phyloP scores from a whole-genome alignment of 2,888 invertebrate genomes.

The Pammene aurita region DNA sequence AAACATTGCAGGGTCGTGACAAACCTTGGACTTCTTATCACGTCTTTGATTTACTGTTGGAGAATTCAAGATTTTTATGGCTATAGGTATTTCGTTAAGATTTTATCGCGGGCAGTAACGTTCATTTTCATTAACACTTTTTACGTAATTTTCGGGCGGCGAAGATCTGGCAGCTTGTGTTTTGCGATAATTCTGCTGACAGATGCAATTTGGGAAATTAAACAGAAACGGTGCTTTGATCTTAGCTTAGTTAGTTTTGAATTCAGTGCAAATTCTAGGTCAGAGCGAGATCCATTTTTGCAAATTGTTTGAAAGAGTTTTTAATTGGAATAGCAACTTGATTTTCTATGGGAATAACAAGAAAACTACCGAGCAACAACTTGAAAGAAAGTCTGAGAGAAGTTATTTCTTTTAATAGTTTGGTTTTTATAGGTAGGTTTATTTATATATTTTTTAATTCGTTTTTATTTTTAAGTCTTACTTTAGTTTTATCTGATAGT shows the following conservation, averaged over 20 bases:
- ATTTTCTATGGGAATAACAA: too few species aligned
- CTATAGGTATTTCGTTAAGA: conserved; percentile 31
- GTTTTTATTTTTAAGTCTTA: too few species aligned
- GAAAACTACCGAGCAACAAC: too few species aligned
- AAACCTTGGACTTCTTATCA: conserved; percentile 49
- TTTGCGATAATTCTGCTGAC: conserved; percentile 3
- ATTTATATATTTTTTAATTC: too few species aligned
- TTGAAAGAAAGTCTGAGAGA: too few species aligned
- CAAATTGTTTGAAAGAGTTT: too few species aligned
- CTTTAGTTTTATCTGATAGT: too few species aligned
- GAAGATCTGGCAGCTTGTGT: conserved; percentile 15
- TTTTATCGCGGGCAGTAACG: conserved; percentile 29
- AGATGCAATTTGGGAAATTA: conserved; percentile 6
- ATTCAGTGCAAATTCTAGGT: not conserved
- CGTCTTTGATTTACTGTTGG: conserved; percentile 39
- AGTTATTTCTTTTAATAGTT: too few species aligned
- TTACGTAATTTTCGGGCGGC: conserved; percentile 7
- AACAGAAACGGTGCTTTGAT: conserved; percentile 1
- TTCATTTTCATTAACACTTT: conserved; percentile 21
- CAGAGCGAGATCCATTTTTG: not conserved
- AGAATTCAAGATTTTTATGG: conserved; percentile 33
- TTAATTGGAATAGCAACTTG: too few species aligned
- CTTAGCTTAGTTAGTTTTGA: not conserved
- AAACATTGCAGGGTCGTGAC: conserved; percentile 44
- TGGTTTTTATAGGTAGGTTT: too few species aligned